Conservation (phyloP, 37 sponge, comb jelly and placozoan genomes). For the Aplysina aerophoba region DNA sequence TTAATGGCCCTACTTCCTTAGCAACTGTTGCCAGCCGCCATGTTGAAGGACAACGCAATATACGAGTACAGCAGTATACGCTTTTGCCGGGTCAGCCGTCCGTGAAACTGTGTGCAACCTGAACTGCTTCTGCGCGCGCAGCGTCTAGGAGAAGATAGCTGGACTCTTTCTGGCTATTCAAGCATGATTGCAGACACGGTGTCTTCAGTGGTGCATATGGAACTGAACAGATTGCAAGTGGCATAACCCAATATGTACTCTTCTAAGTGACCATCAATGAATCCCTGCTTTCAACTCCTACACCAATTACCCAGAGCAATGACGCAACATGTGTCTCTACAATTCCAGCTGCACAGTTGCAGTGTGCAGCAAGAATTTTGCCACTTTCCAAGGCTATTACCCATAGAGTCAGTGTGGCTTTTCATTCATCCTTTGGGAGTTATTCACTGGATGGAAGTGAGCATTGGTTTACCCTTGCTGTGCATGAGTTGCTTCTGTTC, state of each 20-base stretch:
- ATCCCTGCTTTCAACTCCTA: constrained; percentile 41
- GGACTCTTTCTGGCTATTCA: too few species aligned
- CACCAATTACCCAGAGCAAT: constrained; percentile 60
- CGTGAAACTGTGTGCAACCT: too few species aligned
- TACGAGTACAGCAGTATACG: too few species aligned
- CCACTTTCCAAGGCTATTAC: constrained; percentile 44
- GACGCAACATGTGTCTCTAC: constrained; percentile 78
- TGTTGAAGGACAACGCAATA: too few species aligned
- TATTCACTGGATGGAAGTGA: constrained; percentile 28
- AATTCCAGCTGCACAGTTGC: constrained; percentile 79
- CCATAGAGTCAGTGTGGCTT: constrained; percentile 61
- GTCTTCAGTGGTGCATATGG: constrained; percentile 46
- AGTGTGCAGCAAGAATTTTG: constrained; percentile 69
- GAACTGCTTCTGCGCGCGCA: too few species aligned
- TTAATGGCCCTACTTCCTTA: too few species aligned
- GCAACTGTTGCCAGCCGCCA: too few species aligned
- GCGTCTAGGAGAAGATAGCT: too few species aligned
- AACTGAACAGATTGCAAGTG: constrained; percentile 38
- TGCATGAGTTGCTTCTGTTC: not conserved
- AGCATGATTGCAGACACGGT: too few species aligned
- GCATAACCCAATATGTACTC: constrained; percentile 61
- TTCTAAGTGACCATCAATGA: constrained; percentile 55
- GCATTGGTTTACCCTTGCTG: constrained; percentile 3
- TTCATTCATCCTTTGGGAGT: constrained; percentile 53
- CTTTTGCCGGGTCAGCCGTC: too few species aligned